Percentiles rank a stretch among this genome's conserved stretches.
These are phyloP conservation scores for Esox niger DNA, from an alignment of 2,113 vertebrate species.

Conservation along the genomic window DNA sequence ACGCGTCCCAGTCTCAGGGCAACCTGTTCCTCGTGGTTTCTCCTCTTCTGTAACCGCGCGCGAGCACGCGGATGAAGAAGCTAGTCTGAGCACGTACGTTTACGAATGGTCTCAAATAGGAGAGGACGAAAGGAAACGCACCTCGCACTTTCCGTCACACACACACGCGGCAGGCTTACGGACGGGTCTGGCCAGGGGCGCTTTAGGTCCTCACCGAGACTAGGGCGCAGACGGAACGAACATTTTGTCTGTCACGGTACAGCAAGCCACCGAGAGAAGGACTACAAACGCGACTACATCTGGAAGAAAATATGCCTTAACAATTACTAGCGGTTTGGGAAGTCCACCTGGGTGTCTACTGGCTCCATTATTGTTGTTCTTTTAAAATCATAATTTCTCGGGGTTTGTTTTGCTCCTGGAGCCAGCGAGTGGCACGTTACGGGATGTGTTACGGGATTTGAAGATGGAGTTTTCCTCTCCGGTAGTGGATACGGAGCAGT, in stretches of 20 bases:
- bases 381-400: neutral
- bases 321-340: neutral
- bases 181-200: neutral
- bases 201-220: neutral
- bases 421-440: conserved; percentile 33
- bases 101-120: neutral
- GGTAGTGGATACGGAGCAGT: conserved; percentile 29
- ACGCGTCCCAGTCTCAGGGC: neutral
- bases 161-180: neutral
- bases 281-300: neutral
- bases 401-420: neutral
- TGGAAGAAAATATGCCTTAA: neutral
- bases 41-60: too few relatives aligned
- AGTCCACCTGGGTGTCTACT: neutral
- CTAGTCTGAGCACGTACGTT: neutral
- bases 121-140: neutral
- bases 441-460: conserved; percentile 60
- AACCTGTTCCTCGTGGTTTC: conserved; percentile 1
- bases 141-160: conserved; percentile 1
- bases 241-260: neutral
- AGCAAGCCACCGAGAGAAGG: neutral
- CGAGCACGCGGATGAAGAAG: neutral
- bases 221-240: neutral
- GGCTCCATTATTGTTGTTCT: neutral
- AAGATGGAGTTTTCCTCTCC: conserved; percentile 64